These are phyloP conservation scores for Leptobrachium ailaonicum DNA, from an alignment of 2,113 vertebrate genomes.

Conservation along the genomic window DNA sequence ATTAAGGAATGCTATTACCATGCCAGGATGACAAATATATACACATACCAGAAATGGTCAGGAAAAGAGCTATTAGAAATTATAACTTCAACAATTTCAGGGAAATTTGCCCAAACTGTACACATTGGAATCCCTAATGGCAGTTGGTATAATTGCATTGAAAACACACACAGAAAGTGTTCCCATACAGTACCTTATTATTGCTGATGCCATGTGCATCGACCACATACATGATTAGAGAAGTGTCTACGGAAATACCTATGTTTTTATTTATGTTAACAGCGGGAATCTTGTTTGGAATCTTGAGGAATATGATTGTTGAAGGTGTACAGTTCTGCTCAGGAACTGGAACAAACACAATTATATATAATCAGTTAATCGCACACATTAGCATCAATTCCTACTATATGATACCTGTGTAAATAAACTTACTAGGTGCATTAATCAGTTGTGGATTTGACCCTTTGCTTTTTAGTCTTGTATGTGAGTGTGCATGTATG, in stretches of 20 bases:
- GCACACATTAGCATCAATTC: too few species aligned
- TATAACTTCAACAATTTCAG: conserved; percentile 33
- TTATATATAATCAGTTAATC: too few species aligned
- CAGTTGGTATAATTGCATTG: conserved; percentile 16
- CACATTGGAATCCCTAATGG: conserved; percentile 29
- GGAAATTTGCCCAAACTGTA: conserved; percentile 12
- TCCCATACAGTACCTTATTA: conserved; percentile 19
- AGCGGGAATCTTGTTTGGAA: not conserved
- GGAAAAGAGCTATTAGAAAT: conserved; percentile 39
- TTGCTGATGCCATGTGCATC: not conserved
- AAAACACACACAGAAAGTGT: conserved; percentile 5
- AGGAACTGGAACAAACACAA: too few species aligned
- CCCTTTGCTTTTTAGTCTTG: too few species aligned
- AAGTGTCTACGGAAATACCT: not conserved
- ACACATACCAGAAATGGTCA: conserved; percentile 25
- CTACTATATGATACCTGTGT: too few species aligned
- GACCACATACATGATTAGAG: conserved; percentile 19
- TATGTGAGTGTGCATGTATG: too few species aligned
- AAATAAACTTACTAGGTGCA: too few species aligned
- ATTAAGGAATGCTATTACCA: conserved; percentile 30
- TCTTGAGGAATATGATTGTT: not conserved
- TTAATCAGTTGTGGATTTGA: too few species aligned
- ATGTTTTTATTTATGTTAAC: not conserved
- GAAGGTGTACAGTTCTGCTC: not conserved
- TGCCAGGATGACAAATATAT: conserved; percentile 36